Conservation (phyloP, 2,797 vertebrate species). For the Dryobates pubescens region DNA sequence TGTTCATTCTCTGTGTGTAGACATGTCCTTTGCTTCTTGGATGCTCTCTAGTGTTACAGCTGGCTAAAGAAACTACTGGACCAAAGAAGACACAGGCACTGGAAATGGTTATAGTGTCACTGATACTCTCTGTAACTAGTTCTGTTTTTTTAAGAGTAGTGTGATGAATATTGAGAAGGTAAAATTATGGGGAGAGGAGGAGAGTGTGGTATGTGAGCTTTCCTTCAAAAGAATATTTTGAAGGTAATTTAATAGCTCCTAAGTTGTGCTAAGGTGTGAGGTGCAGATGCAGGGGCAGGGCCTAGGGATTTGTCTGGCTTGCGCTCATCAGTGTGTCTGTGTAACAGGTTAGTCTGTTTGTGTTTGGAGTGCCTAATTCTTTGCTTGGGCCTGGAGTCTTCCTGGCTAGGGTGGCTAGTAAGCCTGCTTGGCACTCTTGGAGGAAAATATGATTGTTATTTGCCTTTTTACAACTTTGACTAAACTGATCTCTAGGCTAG, state of each 20-base stretch:
- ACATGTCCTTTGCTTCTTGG: neutral
- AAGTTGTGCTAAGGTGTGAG: neutral
- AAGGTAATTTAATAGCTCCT: neutral
- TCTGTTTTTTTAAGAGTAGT: neutral
- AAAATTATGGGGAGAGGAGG: neutral
- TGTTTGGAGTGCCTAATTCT: conserved; percentile 6
- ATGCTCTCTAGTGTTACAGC: neutral
- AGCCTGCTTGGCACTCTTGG: conserved; percentile 56
- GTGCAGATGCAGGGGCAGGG: neutral
- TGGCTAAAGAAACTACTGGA: neutral
- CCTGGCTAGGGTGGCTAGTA: conserved; percentile 49
- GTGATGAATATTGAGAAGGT: neutral
- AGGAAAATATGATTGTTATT: conserved; percentile 67
- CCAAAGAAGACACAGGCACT: neutral
- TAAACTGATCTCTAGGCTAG: conserved; percentile 37
- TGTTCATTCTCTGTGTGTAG: neutral
- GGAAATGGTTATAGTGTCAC: neutral
- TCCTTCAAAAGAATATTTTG: neutral
- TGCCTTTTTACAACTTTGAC: conserved; percentile 66
- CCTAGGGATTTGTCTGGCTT: neutral
- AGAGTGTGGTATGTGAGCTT: neutral
- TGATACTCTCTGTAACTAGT: neutral
- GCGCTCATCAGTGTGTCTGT: neutral
- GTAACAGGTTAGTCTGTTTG: conserved; percentile 23
- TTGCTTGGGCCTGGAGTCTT: conserved; percentile 13